phyloP scores from a whole-genome alignment of 2,888 invertebrate species.

The Thereva unica region DNA sequence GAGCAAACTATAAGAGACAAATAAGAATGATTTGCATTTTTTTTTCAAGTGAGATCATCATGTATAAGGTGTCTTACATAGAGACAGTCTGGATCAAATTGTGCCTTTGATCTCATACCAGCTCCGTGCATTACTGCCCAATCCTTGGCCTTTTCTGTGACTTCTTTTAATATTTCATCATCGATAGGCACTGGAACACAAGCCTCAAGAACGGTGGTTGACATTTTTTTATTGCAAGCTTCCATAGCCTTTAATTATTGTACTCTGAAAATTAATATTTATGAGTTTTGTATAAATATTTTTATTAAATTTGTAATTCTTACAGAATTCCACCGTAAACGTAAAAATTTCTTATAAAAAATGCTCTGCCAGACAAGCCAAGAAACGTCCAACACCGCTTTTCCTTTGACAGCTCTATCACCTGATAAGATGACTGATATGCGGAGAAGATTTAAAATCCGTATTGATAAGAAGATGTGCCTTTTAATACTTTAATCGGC shows the following conservation, averaged over 20 bases:
- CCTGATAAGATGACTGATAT: too few species aligned
- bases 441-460: too few species aligned
- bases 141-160: slow-evolving; percentile 76
- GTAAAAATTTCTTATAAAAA: too few species aligned
- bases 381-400: too few species aligned
- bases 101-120: slow-evolving; percentile 72
- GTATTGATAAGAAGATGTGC: too few species aligned
- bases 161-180: slow-evolving; percentile 65
- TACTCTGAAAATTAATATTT: too few species aligned
- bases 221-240: slow-evolving; percentile 4
- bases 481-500: too few species aligned
- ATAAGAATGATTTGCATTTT: slow-evolving; percentile 5
- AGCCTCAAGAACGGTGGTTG: slow-evolving; percentile 47
- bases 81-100: slow-evolving; percentile 69
- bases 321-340: too few species aligned
- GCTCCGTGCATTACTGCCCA: slow-evolving; percentile 86
- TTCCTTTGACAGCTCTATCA: too few species aligned
- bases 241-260: neutral
- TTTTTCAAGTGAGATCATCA: neutral
- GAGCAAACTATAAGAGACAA: slow-evolving; percentile 67
- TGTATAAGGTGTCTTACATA: slow-evolving; percentile 57
- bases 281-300: too few species aligned
- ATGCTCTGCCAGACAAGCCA: too few species aligned
- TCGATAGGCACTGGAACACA: slow-evolving; percentile 69
- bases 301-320: too few species aligned